A percentile compares a stretch with the other conserved stretches of the same genome.
Conservation (phyloP, 2,888 invertebrate species). For the Exephanes ischioxanthus region DNA sequence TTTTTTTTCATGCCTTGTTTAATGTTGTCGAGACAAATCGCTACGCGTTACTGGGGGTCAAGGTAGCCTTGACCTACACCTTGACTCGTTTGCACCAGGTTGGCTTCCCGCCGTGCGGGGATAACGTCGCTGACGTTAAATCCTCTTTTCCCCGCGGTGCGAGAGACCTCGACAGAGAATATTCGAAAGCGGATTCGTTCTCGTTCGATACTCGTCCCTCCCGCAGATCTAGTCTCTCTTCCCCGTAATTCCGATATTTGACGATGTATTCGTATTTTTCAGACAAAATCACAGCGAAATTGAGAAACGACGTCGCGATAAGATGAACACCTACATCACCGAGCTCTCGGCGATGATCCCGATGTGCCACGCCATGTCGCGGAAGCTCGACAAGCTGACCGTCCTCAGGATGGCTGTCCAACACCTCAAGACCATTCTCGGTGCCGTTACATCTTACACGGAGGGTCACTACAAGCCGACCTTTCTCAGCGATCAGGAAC, state of each 20-base stretch:
- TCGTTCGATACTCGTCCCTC: background rate
- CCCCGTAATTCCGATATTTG: background rate
- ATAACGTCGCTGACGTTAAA: conserved; percentile 70
- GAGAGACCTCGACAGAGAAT: conserved; percentile 18
- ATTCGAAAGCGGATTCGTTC: conserved; percentile 33
- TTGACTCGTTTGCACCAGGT: conserved; percentile 61
- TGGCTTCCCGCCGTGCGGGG: conserved; percentile 65
- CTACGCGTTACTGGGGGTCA: conserved; percentile 21
- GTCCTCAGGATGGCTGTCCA: conserved; percentile 96
- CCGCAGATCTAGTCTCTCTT: background rate
- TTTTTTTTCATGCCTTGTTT: background rate
- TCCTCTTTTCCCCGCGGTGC: conserved; percentile 5
- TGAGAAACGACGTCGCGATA: conserved; percentile 96
- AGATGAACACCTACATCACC: conserved; percentile 98
- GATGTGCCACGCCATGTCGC: conserved; percentile 96
- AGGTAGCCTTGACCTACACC: conserved; percentile 81
- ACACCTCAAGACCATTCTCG: conserved; percentile 92
- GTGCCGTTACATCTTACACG: conserved; percentile 91
- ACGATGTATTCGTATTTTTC: conserved; percentile 58
- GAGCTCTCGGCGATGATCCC: conserved; percentile 96
- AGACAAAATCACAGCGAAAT: conserved; percentile 99
- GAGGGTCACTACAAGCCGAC: conserved; percentile 92
- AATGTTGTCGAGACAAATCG: background rate
- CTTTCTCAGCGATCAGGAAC: conserved; percentile 94
- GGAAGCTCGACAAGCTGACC: conserved; percentile 97